These are phyloP conservation scores for Steromphala cineraria DNA, from an alignment of 2,888 invertebrate genomes.

Conservation along the genomic window DNA sequence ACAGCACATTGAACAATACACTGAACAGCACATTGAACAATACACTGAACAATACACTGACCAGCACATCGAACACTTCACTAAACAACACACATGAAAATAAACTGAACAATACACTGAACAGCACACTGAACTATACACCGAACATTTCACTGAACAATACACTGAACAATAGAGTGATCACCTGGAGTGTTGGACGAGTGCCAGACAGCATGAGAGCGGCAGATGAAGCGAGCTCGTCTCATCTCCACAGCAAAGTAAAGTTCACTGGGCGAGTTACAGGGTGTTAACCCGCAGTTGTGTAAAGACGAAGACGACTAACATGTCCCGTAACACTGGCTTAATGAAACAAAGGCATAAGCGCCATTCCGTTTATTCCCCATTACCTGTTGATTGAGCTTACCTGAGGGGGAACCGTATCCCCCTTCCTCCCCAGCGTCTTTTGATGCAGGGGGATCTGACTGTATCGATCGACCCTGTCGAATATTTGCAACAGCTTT, in stretches of 20 bases:
- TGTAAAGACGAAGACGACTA: neutral
- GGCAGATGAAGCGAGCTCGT: too few relatives aligned
- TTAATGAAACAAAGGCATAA: neutral
- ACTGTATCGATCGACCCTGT: neutral
- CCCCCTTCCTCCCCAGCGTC: neutral
- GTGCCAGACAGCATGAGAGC: too few relatives aligned
- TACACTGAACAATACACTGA: too few relatives aligned
- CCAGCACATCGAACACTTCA: too few relatives aligned
- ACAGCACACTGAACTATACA: too few relatives aligned
- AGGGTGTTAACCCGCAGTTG: neutral
- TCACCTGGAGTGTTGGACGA: too few relatives aligned
- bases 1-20: too few relatives aligned
- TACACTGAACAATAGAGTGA: too few relatives aligned
- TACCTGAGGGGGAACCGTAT: neutral
- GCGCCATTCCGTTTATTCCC: neutral
- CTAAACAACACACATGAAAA: too few relatives aligned
- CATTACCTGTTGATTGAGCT: neutral
- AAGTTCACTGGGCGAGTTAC: neutral
- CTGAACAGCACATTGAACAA: too few relatives aligned
- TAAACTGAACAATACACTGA: too few relatives aligned
- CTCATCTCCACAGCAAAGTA: neutral
- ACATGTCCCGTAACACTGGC: neutral
- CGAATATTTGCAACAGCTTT: slow-evolving; percentile 10
- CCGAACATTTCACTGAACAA: too few relatives aligned
- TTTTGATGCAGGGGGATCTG: slow-evolving; percentile 5